Evolutionary conservation across 2,888 invertebrate genomes (phyloP).

Genomic region (Eupithecia pulchellata): DNA sequence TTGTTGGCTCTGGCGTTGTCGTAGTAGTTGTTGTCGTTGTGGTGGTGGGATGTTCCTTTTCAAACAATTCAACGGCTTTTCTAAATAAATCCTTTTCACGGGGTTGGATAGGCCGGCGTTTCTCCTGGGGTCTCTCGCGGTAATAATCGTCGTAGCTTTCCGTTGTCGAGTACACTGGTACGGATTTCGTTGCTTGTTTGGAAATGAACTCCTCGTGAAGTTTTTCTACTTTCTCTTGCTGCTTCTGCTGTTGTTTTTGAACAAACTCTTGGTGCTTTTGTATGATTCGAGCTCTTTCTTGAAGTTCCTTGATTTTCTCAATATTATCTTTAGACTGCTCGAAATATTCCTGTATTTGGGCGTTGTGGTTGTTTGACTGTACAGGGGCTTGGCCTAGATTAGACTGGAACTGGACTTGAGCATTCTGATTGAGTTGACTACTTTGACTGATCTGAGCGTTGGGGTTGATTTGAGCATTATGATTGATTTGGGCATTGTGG

Average conservation of each 20-base stretch:
- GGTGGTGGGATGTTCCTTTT: slow-evolving; percentile 88
- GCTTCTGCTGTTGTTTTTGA: slow-evolving; percentile 92
- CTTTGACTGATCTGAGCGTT: slow-evolving; percentile 27
- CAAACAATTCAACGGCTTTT: slow-evolving; percentile 88
- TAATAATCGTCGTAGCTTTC: slow-evolving; percentile 77
- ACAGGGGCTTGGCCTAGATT: slow-evolving; percentile 72
- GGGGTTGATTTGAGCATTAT: slow-evolving; percentile 23
- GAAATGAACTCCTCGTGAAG: slow-evolving; percentile 89
- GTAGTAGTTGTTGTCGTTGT: slow-evolving; percentile 88
- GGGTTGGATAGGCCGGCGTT: slow-evolving; percentile 83
- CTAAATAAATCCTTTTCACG: slow-evolving; percentile 88
- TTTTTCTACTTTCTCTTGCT: slow-evolving; percentile 90
- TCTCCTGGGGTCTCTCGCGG: slow-evolving; percentile 67
- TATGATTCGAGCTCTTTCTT: slow-evolving; percentile 89
- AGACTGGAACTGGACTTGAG: slow-evolving; percentile 73
- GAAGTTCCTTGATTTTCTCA: slow-evolving; percentile 88
- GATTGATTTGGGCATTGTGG: slow-evolving; percentile 25
- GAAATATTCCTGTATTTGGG: slow-evolving; percentile 84
- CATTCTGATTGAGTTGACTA: slow-evolving; percentile 31
- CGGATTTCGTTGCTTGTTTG: slow-evolving; percentile 88
- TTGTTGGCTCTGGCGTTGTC: slow-evolving; percentile 72
- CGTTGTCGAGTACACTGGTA: slow-evolving; percentile 81
- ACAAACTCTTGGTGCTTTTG: slow-evolving; percentile 91
- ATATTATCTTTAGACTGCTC: slow-evolving; percentile 87
- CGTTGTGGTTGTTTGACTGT: slow-evolving; percentile 80